Base-by-base conservation (phyloP, 2,113 vertebrate genomes). In the Stigmatopora nigra region DNA sequence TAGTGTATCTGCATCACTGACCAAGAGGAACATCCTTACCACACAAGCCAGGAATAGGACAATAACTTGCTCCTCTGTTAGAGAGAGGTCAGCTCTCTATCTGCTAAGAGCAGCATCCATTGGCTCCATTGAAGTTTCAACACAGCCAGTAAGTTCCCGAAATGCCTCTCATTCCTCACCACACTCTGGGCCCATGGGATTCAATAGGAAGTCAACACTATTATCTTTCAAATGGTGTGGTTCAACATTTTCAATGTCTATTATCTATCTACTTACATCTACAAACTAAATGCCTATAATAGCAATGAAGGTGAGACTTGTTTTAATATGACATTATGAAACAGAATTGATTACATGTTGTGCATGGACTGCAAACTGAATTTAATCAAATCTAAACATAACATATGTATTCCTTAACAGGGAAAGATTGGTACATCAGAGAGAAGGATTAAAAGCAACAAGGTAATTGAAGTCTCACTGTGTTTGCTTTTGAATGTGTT, bases 21-120 rank as follows among this genome's bases (percentile, higher is more conserved):
- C 67, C 1, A 71, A 79, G 1, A 70, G 66, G 64, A 79, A 7
- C 67, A 71, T 68, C 71, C 68, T 75, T 45, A 2, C 41, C 63
- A 80, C 25, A 59, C 86, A 65, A 88, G 75, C 73, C 75, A 82
- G 38, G 75, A 83, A 86, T 70, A 82, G 70, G 57, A 82, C 38
- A 65, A 70, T 81, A 60, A 47, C 75, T 60, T 80, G 80, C 41
- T 75, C 67, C 65, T 92, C 90, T 0, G 88, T 93, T 81, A 92
- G 89, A 88, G 90, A 92, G 75, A 87, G 88, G 83, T 93, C 90
- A 0, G 87, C 84, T 75, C 83, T 76, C 69, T 93, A 91, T 86
- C 90, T 91, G 65, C 90, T 87, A 15, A 88, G 82, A 82, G 74
- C 90, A 88, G 84, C 90, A 84, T 88, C 90, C 56, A 82, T 72